Conservation (phyloP, 2,113 vertebrate species). For the Coptodon rendalli region DNA sequence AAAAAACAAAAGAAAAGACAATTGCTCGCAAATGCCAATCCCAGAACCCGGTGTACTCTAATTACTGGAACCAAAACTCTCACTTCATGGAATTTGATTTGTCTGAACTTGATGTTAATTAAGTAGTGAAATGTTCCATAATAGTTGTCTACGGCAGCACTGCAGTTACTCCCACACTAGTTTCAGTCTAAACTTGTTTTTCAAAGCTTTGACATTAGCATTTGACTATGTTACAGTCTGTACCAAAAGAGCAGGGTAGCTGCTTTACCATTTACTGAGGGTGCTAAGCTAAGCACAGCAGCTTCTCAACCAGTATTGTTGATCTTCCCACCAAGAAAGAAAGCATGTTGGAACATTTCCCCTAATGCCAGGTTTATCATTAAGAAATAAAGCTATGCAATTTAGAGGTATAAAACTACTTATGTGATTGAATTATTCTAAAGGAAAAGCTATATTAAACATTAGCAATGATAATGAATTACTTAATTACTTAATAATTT, state of each 20-base stretch:
- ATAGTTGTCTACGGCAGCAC: neutral
- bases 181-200: neutral
- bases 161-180: neutral
- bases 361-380: neutral
- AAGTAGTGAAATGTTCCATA: neutral
- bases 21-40: neutral
- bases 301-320: neutral
- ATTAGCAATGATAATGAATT: neutral
- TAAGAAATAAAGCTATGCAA: neutral
- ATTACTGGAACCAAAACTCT: neutral
- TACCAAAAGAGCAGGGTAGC: neutral
- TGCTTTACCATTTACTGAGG: neutral
- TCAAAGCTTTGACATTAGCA: neutral
- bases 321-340: neutral
- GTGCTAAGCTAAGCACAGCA: neutral
- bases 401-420: neutral
- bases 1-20: neutral
- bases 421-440: neutral
- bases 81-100: neutral
- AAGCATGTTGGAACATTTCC: neutral
- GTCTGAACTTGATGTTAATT: neutral
- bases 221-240: neutral
- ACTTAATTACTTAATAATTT: neutral
- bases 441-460: neutral
- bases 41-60: neutral